Conservation (phyloP, 2,888 invertebrate genomes). For the Mallateleia sp. region DNA sequence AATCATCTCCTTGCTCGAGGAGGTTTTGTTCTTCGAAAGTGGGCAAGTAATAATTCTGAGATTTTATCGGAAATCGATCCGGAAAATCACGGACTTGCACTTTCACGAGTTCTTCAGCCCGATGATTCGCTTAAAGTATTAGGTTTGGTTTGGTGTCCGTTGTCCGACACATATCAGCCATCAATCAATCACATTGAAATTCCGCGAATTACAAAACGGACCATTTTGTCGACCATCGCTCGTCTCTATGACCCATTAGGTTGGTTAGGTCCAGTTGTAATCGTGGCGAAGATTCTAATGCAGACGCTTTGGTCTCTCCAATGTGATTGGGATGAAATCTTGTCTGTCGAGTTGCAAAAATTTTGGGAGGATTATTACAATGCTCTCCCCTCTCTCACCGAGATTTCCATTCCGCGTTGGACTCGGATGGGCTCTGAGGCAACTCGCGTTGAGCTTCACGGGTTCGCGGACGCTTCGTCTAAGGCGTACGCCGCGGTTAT, state of each 20-base stretch:
- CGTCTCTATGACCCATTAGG: conserved; percentile 45
- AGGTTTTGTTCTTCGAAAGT: background rate
- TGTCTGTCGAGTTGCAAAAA: too few relatives aligned
- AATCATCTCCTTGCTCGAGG: background rate
- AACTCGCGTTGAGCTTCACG: conserved; percentile 32
- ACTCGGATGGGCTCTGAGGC: background rate
- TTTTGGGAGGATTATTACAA: background rate
- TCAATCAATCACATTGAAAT: background rate
- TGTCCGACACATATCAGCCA: background rate
- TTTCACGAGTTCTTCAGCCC: background rate
- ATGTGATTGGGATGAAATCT: conserved; percentile 48
- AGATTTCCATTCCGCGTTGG: background rate
- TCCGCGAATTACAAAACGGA: background rate
- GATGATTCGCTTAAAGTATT: conserved; percentile 10
- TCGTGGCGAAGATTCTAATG: conserved; percentile 33
- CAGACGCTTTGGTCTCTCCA: conserved; percentile 17
- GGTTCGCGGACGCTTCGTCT: conserved; percentile 58
- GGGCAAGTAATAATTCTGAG: conserved; percentile 5
- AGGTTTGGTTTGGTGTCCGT: conserved; percentile 15
- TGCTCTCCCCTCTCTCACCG: too few relatives aligned
- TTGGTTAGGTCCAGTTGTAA: conserved; percentile 27
- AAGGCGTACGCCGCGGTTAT: conserved; percentile 49
- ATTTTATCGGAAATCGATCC: background rate
- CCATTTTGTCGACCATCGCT: background rate
- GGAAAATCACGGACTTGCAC: conserved; percentile 16